Evolutionary conservation across 2,113 vertebrate species (phyloP), one percentile per base, ranked within the genome.

Genomic region (Corydoras sp.): DNA sequence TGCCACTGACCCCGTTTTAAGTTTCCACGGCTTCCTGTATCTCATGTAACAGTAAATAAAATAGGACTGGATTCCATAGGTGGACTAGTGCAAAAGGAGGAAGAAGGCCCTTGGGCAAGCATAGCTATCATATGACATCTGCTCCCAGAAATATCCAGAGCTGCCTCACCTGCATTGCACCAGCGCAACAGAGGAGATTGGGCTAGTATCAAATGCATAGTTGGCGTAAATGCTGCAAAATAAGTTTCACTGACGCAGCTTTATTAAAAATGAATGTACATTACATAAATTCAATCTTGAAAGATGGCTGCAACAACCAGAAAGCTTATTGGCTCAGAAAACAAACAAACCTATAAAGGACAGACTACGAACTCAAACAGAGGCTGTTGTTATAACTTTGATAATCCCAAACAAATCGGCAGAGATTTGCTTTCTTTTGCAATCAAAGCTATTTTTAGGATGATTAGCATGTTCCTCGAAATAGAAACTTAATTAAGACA

Each of bases 141-240:
- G 49, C 24, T 13, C 24, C 56, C n/a, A 61, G 62, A 2, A 70
- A 55, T 53, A 64, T 4, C 35, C 7, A 70, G 69, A 10, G 13
- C 31, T 55, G 13, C 12, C 51, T 79, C 67, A 73, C 51, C 64
- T 65, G 70, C 58, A 60, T 29, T 81, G 80, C 68, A 54, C 35
- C 68, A 77, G 50, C 8, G 18, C 15, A 59, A 10, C 15, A 4
- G 10, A 15, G n/a, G 35, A 43, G 35, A 43, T 43, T 43, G 35
- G 2, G 35, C 35, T 43, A 43, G 35, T 43, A 43, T 43, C 35
- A 43, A 43, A 43, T 43, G 35, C 35, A 43, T 43, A 2, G 35
- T 5, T 43, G 35, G 35, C 13, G 59, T 29, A 4, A 31, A 29
- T 32, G 29, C 11, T 32, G 11, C 10, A 61, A 61, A 30, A 53